Evolutionary conservation across 2,888 invertebrate species (phyloP).

Genomic region (Cerastis rubricosa): DNA sequence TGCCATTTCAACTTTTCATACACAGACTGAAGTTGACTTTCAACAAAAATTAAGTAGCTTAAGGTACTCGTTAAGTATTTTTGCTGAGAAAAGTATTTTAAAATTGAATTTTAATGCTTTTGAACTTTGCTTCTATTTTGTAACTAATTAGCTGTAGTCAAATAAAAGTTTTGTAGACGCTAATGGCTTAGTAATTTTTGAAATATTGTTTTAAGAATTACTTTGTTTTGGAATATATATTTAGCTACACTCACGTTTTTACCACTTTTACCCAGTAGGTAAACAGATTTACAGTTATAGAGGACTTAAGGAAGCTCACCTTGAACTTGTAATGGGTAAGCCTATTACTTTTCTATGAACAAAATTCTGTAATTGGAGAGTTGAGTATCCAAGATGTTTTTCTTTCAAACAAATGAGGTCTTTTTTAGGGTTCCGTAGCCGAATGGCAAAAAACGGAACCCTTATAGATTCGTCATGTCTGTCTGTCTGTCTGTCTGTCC

Average conservation of each 20-base stretch:
- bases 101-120: constrained; percentile 14
- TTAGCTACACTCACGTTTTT: not conserved
- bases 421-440: no score
- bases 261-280: no score
- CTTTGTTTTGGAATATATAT: not conserved
- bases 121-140: constrained; percentile 1
- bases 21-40: constrained; percentile 39
- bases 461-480: no score
- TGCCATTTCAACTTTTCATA: constrained; percentile 54
- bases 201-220: constrained; percentile 18
- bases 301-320: no score
- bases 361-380: no score
- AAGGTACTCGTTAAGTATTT: not conserved
- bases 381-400: no score
- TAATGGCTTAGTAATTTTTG: constrained; percentile 6
- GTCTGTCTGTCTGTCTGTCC: no score
- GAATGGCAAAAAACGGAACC: no score
- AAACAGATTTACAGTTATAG: no score
- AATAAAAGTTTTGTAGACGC: constrained; percentile 21
- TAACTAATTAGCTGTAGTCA: constrained; percentile 11
- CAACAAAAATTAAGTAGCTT: constrained; percentile 25
- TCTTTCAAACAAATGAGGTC: no score
- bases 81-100: constrained; percentile 16
- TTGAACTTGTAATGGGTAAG: no score
- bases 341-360: no score